These are phyloP conservation scores for Drosophila melanosoma DNA, from an alignment of 2,888 invertebrate genomes.

Conservation along the genomic window DNA sequence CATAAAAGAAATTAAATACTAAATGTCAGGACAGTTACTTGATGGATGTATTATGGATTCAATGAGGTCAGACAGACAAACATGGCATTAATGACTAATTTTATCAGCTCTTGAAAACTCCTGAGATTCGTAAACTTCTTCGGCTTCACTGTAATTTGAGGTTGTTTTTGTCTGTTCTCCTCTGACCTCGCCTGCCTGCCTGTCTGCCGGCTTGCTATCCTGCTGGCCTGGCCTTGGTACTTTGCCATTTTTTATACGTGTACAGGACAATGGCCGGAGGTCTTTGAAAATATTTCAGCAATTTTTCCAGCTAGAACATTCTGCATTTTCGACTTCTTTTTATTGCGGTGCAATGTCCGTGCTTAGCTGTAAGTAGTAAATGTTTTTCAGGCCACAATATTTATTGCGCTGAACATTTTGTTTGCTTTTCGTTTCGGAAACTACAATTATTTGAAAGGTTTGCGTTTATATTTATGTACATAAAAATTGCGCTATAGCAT, in stretches of 20 bases:
- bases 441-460: slow-evolving; percentile 77
- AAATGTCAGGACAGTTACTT: not conserved
- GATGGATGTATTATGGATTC: slow-evolving; percentile 2
- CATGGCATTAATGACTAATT: not conserved
- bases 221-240: slow-evolving; percentile 18
- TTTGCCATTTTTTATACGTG: slow-evolving; percentile 32
- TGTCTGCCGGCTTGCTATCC: slow-evolving; percentile 17
- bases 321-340: slow-evolving; percentile 24
- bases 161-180: not conserved
- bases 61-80: slow-evolving; percentile 1
- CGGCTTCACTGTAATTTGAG: slow-evolving; percentile 30
- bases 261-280: slow-evolving; percentile 60
- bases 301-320: slow-evolving; percentile 43
- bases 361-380: slow-evolving; percentile 58
- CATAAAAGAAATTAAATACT: not conserved
- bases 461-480: slow-evolving; percentile 58
- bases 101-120: not conserved
- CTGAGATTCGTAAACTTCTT: not conserved
- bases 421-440: slow-evolving; percentile 39
- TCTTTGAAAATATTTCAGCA: slow-evolving; percentile 47
- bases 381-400: slow-evolving; percentile 53
- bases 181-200: slow-evolving; percentile 11
- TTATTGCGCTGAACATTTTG: slow-evolving; percentile 57
- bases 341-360: slow-evolving; percentile 33
- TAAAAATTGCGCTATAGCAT: slow-evolving; percentile 53